Evolutionary conservation across 2,113 vertebrate genomes (phyloP).

Genomic region (Seriola quinqueradiata): DNA sequence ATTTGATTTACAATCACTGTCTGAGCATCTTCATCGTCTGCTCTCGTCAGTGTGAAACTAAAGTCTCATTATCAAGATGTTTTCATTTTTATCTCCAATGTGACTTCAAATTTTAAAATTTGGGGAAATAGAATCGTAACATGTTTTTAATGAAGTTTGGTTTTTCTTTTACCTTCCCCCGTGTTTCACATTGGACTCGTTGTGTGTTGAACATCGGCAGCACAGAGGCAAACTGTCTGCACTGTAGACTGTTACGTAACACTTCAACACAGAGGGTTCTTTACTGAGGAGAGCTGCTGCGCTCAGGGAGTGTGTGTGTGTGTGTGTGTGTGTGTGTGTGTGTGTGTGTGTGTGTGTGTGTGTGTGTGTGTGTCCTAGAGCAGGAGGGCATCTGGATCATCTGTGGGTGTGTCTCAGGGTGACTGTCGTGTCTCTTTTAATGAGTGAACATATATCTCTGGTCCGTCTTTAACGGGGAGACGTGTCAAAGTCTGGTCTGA

Average conservation of each 20-base stretch:
- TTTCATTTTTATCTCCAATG: no score
- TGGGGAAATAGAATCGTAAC: no score
- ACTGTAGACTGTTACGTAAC: conserved; percentile 34
- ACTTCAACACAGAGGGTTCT: conserved; percentile 33
- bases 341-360: no score
- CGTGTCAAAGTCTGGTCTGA: background rate
- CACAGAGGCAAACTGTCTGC: conserved; percentile 39
- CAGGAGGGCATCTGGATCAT: background rate
- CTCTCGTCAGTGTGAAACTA: no score
- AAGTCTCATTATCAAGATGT: no score
- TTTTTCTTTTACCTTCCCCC: conserved; percentile 9
- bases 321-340: no score
- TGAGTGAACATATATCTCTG: background rate
- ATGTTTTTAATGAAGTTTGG: no score
- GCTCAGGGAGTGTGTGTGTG: background rate
- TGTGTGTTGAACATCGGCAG: conserved; percentile 3
- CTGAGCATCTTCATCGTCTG: no score
- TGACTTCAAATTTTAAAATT: no score
- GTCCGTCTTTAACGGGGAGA: no score
- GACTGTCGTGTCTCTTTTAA: background rate
- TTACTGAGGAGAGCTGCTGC: background rate
- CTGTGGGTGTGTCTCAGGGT: background rate
- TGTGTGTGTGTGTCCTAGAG: background rate
- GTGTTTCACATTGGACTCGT: conserved; percentile 13
- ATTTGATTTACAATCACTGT: no score